Conservation (phyloP, 2,888 invertebrate species). For the Lochmaea capreae region DNA sequence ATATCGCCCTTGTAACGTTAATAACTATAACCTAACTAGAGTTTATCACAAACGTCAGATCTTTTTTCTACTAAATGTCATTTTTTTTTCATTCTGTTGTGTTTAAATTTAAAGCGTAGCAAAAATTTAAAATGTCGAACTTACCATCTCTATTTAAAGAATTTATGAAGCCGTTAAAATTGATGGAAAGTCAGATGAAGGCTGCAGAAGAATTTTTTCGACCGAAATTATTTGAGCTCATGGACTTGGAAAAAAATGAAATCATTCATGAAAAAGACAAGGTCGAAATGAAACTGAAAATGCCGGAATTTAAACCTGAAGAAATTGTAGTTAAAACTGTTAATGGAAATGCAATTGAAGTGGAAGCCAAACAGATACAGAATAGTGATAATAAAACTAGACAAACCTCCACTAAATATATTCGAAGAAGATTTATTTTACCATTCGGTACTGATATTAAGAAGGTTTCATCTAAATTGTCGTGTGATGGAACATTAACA, state of each 20-base stretch:
- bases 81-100: not conserved
- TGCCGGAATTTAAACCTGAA: constrained; percentile 80
- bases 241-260: constrained; percentile 48
- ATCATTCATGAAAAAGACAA: constrained; percentile 74
- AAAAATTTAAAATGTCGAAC: constrained; percentile 48
- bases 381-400: constrained; percentile 73
- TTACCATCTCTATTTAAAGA: constrained; percentile 51
- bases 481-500: constrained; percentile 80
- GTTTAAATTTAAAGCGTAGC: constrained; percentile 4
- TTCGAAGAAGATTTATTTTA: constrained; percentile 78
- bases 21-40: too few relatives aligned
- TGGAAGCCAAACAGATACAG: constrained; percentile 83
- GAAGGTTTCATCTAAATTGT: constrained; percentile 79
- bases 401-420: constrained; percentile 80
- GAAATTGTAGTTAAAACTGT: constrained; percentile 83
- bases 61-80: not conserved
- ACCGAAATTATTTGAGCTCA: constrained; percentile 47
- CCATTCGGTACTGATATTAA: constrained; percentile 82
- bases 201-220: constrained; percentile 43
- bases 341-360: constrained; percentile 74
- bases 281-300: constrained; percentile 79
- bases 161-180: constrained; percentile 52
- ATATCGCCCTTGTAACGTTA: too few relatives aligned
- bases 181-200: constrained; percentile 54
- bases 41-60: not conserved